Percentiles rank a stretch among this genome's conserved stretches.
These are phyloP conservation scores for Kryptopterus vitreolus DNA, from an alignment of 2,797 vertebrate genomes.

Conservation along the genomic window DNA sequence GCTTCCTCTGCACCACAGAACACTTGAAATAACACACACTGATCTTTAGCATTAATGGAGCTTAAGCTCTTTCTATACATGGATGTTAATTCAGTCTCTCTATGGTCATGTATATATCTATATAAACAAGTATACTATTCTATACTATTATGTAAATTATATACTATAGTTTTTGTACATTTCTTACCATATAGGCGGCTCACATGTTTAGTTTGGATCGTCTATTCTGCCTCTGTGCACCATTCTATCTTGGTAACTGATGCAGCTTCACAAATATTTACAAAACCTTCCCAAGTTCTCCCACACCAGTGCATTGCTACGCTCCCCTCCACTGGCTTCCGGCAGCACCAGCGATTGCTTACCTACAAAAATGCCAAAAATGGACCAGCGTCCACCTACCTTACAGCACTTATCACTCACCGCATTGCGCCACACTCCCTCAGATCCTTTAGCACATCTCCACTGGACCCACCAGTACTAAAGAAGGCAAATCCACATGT, in stretches of 20 bases:
- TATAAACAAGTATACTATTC: not conserved
- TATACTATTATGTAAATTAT: not conserved
- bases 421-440: not conserved
- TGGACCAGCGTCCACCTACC: not conserved
- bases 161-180: not conserved
- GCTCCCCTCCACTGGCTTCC: not conserved
- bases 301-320: not conserved
- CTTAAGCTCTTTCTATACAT: not conserved
- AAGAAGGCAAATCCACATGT: too few species aligned
- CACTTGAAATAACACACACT: slow-evolving; percentile 28
- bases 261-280: not conserved
- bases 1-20: slow-evolving; percentile 2
- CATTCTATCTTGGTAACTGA: not conserved
- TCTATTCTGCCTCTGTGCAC: not conserved
- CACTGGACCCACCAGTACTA: not conserved
- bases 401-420: not conserved
- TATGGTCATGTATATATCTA: not conserved
- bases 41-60: slow-evolving; percentile 19
- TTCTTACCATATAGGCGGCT: not conserved
- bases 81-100: not conserved
- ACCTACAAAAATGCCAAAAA: not conserved
- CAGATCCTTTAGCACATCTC: not conserved
- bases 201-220: not conserved
- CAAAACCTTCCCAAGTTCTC: not conserved
- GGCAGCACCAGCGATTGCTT: not conserved